These are phyloP conservation scores for Alca torda DNA, from an alignment of 2,797 vertebrate species.

Conservation along the genomic window DNA sequence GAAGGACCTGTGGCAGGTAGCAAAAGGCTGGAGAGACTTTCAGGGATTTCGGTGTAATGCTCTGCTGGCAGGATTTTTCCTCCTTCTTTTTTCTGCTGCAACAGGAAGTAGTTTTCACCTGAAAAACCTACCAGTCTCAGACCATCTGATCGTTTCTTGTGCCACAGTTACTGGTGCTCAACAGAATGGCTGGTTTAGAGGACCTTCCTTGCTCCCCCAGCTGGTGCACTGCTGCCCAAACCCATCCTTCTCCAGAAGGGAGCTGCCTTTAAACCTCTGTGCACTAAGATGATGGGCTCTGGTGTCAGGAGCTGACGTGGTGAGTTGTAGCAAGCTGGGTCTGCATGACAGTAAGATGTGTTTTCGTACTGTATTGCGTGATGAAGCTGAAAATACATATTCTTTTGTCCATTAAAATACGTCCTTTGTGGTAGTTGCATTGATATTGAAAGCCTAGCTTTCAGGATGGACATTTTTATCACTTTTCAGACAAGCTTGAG, in stretches of 20 bases:
- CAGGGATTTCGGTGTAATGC: background rate
- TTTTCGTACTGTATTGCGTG: background rate
- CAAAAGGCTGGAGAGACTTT: background rate
- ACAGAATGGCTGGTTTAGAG: background rate
- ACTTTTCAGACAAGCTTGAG: background rate
- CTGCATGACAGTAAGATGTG: background rate
- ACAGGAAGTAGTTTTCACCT: background rate
- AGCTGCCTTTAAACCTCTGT: background rate
- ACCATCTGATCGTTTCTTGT: background rate
- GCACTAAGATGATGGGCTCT: background rate
- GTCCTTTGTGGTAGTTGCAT: background rate
- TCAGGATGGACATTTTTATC: background rate
- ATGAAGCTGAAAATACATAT: background rate
- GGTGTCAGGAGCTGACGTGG: background rate
- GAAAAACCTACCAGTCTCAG: background rate
- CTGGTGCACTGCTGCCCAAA: background rate
- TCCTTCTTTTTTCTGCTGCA: background rate
- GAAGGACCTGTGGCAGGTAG: background rate
- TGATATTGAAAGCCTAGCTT: background rate
- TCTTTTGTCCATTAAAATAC: background rate
- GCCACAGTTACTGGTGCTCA: background rate
- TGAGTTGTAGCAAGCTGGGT: background rate
- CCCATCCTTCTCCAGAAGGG: background rate
- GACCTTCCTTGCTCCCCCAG: background rate
- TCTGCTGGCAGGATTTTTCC: background rate